Evolutionary conservation across 2,888 invertebrate species (phyloP), one percentile per base, ranked within the genome.

Genomic region (Allolobophora icterica): DNA sequence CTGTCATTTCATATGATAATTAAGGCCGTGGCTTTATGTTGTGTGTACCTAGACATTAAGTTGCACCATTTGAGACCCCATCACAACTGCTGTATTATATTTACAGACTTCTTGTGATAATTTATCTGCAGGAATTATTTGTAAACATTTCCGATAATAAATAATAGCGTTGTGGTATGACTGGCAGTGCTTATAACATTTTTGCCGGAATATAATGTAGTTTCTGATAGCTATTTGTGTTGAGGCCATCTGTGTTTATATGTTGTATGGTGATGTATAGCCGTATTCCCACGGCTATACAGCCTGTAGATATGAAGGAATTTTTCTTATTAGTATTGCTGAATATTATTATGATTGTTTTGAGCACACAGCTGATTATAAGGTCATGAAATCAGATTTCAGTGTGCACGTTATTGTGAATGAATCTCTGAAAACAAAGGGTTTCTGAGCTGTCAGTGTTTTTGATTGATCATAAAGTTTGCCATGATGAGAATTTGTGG

Each of bases 41-140:
- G 30, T n/a, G 71, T 52, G 71, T 30, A 71, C 71, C 30, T 71
- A n/a, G 71, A 71, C 71, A 71, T 71, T 71, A n/a, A n/a, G 30
- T 71, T 71, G 71, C 71, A 71, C 71, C 71, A 71, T 71, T 71
- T 71, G 30, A 13, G n/a, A n/a, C 30, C 71, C 30, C 3, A 30
- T 71, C 71, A n/a, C 71, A 71, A 71, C 8, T 71, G 71, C 71
- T 71, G 71, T 71, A 71, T 71, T 71, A 52, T 52, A 24, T 71
- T n/a, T 71, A n/a, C 71, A 71, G 30, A 71, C 71, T 71, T 71
- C 71, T 71, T 71, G n/a, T 71, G 71, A n/a, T 71, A 71, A 71
- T 71, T 71, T 71, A 71, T n/a, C 11, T 11, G n/a, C n/a, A 71
- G 71, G 71, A 71, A 71, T 71, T 71, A 71, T 71, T 71, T 71